phyloP scores from a whole-genome alignment of 37 sponge, comb jelly and placozoan species.

The Hormiphora californensis region DNA sequence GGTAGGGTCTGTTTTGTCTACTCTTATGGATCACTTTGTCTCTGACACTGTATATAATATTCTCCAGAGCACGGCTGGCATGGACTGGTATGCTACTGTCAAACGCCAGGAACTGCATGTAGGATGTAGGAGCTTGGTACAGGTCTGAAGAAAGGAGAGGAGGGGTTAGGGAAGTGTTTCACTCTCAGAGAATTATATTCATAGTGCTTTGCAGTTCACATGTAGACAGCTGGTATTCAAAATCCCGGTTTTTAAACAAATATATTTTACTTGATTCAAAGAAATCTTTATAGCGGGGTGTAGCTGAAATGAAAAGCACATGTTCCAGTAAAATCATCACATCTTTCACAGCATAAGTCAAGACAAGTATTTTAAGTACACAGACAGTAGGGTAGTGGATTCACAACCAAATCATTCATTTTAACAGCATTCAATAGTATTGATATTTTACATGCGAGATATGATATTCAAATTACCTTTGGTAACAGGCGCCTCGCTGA shows the following conservation, averaged over 20 bases:
- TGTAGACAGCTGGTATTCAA: too few species aligned
- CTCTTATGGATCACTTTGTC: slow-evolving; percentile 11
- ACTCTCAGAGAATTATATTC: too few species aligned
- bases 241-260: background rate
- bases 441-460: too few species aligned
- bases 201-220: too few species aligned
- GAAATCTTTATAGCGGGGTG: background rate
- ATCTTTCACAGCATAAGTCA: background rate
- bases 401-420: too few species aligned
- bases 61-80: slow-evolving; percentile 40
- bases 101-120: slow-evolving; percentile 41
- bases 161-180: too few species aligned
- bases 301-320: background rate
- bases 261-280: background rate
- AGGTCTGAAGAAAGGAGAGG: slow-evolving; percentile 37
- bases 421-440: too few species aligned
- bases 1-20: slow-evolving; percentile 24
- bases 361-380: background rate
- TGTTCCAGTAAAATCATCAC: background rate
- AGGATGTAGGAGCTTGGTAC: slow-evolving; percentile 18
- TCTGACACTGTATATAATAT: slow-evolving; percentile 51
- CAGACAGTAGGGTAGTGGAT: background rate
- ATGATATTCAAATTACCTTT: too few species aligned
- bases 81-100: slow-evolving; percentile 48
- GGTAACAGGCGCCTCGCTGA: slow-evolving; percentile 51